Conservation (phyloP, 2,113 vertebrate genomes). For the Rhabdornis inornatus region DNA sequence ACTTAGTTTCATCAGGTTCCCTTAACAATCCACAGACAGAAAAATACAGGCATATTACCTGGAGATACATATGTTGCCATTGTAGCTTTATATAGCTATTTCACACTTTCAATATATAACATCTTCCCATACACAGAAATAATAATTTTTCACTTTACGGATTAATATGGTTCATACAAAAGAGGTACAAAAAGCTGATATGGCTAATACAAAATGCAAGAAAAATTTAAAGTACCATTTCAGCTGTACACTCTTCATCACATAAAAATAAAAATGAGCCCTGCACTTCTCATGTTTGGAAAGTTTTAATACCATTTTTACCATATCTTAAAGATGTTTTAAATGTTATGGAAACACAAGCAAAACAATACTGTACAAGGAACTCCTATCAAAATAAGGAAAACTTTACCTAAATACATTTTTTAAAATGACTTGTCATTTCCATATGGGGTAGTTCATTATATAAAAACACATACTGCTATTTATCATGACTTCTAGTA, state of each 20-base stretch:
- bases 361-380: neutral
- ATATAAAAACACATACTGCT: fast-evolving
- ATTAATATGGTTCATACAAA: neutral
- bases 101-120: neutral
- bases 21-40: neutral
- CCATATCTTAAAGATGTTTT: neutral
- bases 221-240: neutral
- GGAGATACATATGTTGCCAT: neutral
- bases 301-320: neutral
- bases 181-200: neutral
- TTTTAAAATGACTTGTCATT: neutral
- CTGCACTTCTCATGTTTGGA: neutral
- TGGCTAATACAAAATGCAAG: neutral
- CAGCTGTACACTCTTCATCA: neutral
- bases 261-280: neutral
- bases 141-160: neutral
- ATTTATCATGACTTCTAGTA: neutral
- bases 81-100: neutral
- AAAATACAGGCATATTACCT: neutral
- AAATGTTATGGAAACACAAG: neutral
- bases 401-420: neutral
- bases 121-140: neutral
- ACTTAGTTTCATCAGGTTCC: neutral
- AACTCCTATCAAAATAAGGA: fast-evolving
- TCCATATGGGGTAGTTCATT: neutral